Base-by-base conservation (phyloP, 2,113 vertebrate species). In the Phalacrocorax carbo region DNA sequence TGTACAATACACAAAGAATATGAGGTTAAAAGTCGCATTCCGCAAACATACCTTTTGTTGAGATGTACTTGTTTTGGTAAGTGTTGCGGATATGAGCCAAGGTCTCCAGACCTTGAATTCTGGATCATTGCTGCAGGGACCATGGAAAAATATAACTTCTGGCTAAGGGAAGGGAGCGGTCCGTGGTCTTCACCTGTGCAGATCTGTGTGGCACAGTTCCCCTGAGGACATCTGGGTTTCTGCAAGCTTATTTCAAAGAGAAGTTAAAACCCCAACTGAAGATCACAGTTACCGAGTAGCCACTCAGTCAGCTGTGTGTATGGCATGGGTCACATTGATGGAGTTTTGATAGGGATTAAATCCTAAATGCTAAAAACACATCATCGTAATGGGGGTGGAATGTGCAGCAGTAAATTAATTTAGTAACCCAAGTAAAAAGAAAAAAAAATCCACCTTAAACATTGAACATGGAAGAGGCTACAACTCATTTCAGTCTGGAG, bases 21-120 rank as follows among this genome's bases (percentile, higher is more conserved):
- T 2, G 64, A 88, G 94, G 91, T 87, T 87, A 82, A 83, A 93
- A 88, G 80, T 60, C 79, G 15, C 27, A 9, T 96, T 95, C 86
- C 21, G 5, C 91, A 91, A 91, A 83, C 81, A 92, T 78, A 88
- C 82, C 88, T 95, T 92, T 32, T 42, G 26, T 58, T 93, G 69
- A 79, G 87, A 77, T 57, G 40, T 90, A 14, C 64, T 94, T 82
- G 57, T 32, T 93, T 78, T 78, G 48, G 5, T 89, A 88, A 88
- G 77, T 34, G 30, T 1, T 89, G 62, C 75, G 90, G 76, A 58
- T 5, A 10, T 9, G 21, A 91, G 89, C 91, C 88, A 93, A 90
- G 32, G 42, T 19, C 69, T 94, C 68, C 86, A 90, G 87, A 66
- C 46, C 54, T 72, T 61, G 79, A 71, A 38, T 27, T 92, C 61